Evolutionary conservation across 1,140 invertebrate species (phyloP), one percentile per base, ranked within the genome.

Genomic region (Ruditapes philippinarum): DNA sequence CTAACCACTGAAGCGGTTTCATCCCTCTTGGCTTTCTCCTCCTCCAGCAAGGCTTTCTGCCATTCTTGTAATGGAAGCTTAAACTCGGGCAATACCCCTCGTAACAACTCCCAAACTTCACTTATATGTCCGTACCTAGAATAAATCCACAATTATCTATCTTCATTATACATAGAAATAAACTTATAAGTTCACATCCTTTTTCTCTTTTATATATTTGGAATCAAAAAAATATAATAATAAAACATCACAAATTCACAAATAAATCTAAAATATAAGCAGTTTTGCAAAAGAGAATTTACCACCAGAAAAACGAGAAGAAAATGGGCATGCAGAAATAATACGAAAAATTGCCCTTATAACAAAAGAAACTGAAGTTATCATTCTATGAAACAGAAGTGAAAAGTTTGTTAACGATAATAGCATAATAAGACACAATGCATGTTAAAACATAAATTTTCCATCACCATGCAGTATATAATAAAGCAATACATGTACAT

Each of bases 81-180:
- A 92, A 94, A 95, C 84, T 95, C 94, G 19, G 95, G 95, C 17
- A 95, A 78, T 12, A 91, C 80, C 0, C 38, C 40, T 73, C 94
- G 93, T 74, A 96, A 78, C 57, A 95, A 90, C 5, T 94, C 92
- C 95, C 95, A 96, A 4, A 95, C 91, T 80, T 96, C 95, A 74
- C 90, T 83, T 42, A 95, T 92, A 80, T 95, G 93, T 17, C 94
- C 94, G 82, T 94, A 93, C 84, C 95, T 96, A 84, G 7, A 91
- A 25, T 45, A 68, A 82, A 70, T 17, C n/a, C 17, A 45, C 14
- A n/a, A n/a, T n/a, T n/a, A n/a, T n/a, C n/a, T n/a, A n/a, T n/a
- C n/a, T n/a, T n/a, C n/a, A n/a, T n/a, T n/a, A n/a, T n/a, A n/a
- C n/a, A n/a, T n/a, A n/a, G n/a, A n/a, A n/a, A n/a, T n/a, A n/a